phyloP scores from a whole-genome alignment of 2,888 invertebrate species.

The Drosophila colorata region DNA sequence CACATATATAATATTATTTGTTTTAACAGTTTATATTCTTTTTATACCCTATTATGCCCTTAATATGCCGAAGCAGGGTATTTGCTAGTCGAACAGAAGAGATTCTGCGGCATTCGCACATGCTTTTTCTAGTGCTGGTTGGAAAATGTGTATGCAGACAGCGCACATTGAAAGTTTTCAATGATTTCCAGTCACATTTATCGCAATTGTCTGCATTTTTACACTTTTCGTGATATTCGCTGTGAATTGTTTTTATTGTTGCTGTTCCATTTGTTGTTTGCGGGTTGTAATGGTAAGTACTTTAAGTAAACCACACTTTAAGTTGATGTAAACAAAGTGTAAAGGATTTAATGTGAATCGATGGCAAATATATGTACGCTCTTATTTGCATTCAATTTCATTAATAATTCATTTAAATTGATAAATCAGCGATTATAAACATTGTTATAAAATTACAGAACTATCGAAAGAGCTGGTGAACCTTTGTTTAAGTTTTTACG shows the following conservation, averaged over 20 bases:
- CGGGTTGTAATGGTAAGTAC: slow-evolving; percentile 24
- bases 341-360: slow-evolving; percentile 3
- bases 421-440: too few species aligned
- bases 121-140: slow-evolving; percentile 13
- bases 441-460: too few species aligned
- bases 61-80: slow-evolving; percentile 1
- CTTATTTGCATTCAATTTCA: background rate
- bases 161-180: slow-evolving; percentile 77
- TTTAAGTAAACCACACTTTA: slow-evolving; percentile 10
- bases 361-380: background rate
- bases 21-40: background rate
- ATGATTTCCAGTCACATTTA: slow-evolving; percentile 73
- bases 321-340: background rate
- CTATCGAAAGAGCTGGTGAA: too few species aligned
- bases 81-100: background rate
- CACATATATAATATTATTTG: too few species aligned
- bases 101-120: background rate
- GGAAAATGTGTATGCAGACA: slow-evolving; percentile 63
- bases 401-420: too few species aligned
- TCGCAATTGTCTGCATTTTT: slow-evolving; percentile 76
- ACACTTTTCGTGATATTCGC: slow-evolving; percentile 49
- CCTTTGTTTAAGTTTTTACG: too few species aligned
- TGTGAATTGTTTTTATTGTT: slow-evolving; percentile 23
- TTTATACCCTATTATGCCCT: background rate
- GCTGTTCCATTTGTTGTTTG: slow-evolving; percentile 28